Conservation (phyloP, 2,797 vertebrate genomes). For the Epinephelus coioides region DNA sequence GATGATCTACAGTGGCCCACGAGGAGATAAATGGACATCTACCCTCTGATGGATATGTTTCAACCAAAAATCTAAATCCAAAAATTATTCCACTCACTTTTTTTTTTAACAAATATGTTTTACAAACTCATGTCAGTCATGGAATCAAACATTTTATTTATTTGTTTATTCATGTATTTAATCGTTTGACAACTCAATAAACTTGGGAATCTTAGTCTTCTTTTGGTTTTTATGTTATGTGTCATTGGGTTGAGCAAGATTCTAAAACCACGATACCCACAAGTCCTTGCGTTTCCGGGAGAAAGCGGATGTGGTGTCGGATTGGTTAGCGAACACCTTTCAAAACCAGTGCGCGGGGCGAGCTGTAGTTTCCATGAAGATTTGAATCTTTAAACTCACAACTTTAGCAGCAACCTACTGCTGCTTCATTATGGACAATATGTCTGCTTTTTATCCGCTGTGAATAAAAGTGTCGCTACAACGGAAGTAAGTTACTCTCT, state of each 20-base stretch:
- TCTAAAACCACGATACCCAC: slow-evolving; percentile 66
- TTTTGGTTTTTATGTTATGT: background rate
- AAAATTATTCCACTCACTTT: background rate
- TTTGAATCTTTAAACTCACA: background rate
- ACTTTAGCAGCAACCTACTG: accelerated
- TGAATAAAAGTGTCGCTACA: background rate
- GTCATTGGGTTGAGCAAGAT: no score
- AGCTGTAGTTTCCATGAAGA: background rate
- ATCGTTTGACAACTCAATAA: no score
- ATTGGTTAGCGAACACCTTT: slow-evolving; percentile 76
- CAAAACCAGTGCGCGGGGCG: slow-evolving; percentile 73
- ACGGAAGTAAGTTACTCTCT: slow-evolving; percentile 46
- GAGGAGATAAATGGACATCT: background rate
- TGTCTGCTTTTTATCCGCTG: accelerated
- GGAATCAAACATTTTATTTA: background rate
- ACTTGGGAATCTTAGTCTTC: no score
- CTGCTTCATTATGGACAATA: background rate
- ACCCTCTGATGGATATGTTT: slow-evolving; percentile 11
- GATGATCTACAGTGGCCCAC: background rate
- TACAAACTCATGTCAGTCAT: background rate
- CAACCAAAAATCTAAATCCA: background rate
- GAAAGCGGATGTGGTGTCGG: slow-evolving; percentile 49
- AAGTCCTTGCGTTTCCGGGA: slow-evolving; percentile 29
- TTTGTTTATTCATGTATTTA: no score
- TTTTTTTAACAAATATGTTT: background rate